phyloP scores from a whole-genome alignment of 2,113 vertebrate genomes.

The Brachyistius frenatus region DNA sequence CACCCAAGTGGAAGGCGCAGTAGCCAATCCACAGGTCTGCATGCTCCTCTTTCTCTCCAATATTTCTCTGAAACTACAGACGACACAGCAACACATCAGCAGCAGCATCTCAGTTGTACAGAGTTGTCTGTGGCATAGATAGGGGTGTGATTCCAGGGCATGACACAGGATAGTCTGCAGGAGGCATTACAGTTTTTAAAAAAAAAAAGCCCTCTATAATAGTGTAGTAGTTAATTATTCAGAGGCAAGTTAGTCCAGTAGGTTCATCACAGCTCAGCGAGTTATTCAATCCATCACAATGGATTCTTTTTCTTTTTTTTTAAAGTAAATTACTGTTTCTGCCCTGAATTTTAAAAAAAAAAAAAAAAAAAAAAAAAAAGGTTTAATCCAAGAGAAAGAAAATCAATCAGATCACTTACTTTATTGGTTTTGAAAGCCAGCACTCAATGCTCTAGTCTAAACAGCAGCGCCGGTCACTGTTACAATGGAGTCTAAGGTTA shows the following conservation, averaged over 20 bases:
- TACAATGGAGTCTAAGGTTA: too few species aligned
- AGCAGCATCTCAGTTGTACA: slow-evolving; percentile 2
- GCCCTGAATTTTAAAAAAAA: too few species aligned
- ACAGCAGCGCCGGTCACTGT: too few species aligned
- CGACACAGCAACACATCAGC: slow-evolving; percentile 39
- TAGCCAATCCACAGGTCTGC: slow-evolving; percentile 93
- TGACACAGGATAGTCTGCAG: slow-evolving; percentile 8
- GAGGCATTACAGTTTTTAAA: background rate
- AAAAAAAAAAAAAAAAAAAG: too few species aligned
- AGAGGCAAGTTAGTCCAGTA: background rate
- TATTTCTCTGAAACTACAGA: slow-evolving; percentile 91
- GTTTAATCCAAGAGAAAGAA: too few species aligned
- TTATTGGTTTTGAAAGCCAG: too few species aligned
- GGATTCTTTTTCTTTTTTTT: background rate
- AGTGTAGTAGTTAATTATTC: background rate
- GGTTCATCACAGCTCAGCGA: background rate
- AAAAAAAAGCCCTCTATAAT: background rate
- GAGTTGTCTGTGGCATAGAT: background rate
- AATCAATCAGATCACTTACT: too few species aligned
- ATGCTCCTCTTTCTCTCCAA: slow-evolving; percentile 89
- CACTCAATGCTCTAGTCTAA: too few species aligned
- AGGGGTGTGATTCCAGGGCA: background rate
- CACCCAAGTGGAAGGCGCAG: slow-evolving; percentile 94
- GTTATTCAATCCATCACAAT: background rate
- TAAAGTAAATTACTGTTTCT: background rate